phyloP scores from a whole-genome alignment of 1,140 invertebrate genomes.

The Euura lappo region DNA sequence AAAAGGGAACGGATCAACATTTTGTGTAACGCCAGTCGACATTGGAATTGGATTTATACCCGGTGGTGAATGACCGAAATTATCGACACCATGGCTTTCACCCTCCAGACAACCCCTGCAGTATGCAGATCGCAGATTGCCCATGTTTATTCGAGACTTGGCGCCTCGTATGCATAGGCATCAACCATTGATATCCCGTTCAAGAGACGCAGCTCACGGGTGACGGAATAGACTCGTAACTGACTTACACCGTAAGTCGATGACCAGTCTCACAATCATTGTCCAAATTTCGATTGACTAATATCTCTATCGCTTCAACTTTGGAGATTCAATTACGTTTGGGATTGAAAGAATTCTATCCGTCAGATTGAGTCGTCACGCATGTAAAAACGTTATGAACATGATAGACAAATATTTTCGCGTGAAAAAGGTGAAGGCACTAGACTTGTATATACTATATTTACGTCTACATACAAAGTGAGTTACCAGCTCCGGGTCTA shows the following conservation, averaged over 20 bases:
- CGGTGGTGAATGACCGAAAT: slow-evolving; percentile 5
- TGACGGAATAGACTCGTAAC: neutral
- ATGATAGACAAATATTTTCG: no score
- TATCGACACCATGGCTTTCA: neutral
- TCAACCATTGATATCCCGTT: neutral
- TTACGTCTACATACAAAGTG: no score
- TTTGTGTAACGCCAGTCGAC: no score
- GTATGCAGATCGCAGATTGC: neutral
- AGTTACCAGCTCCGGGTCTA: no score
- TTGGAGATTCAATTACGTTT: no score
- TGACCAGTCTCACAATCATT: neutral
- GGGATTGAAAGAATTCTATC: no score
- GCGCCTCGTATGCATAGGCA: neutral
- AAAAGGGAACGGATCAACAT: no score
- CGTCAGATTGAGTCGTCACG: no score
- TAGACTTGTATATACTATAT: no score
- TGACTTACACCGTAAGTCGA: neutral
- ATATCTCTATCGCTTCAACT: no score
- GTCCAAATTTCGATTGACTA: neutral
- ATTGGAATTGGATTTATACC: neutral
- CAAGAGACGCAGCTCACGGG: neutral
- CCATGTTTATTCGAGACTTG: neutral
- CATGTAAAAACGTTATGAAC: no score
- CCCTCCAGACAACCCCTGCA: neutral
- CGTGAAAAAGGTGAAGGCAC: no score